phyloP scores from a whole-genome alignment of 2,888 invertebrate genomes.

The Mechanitis mazaeus region DNA sequence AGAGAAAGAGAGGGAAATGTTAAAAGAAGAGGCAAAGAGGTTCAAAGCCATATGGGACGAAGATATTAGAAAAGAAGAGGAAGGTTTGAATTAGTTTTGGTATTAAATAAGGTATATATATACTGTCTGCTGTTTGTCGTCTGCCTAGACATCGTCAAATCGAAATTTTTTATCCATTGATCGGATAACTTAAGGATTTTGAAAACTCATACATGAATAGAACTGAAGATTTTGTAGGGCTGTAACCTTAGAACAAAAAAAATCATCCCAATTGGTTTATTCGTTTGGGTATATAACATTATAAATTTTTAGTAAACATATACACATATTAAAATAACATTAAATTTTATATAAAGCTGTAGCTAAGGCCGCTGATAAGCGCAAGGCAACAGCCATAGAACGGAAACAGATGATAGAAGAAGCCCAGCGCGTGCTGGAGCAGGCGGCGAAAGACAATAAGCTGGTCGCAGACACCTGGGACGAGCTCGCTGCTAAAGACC shows the following conservation, averaged over 20 bases:
- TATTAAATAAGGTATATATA: neutral
- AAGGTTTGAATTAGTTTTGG: constrained; percentile 40
- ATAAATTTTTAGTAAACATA: too few species aligned
- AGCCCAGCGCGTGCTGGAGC: constrained; percentile 27
- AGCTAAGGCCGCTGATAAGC: constrained; percentile 37
- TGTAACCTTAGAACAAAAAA: too few species aligned
- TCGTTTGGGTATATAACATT: too few species aligned
- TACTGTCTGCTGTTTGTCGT: too few species aligned
- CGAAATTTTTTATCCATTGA: too few species aligned
- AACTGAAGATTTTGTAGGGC: too few species aligned
- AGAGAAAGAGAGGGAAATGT: constrained; percentile 49
- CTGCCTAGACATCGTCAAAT: too few species aligned
- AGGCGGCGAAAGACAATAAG: constrained; percentile 34
- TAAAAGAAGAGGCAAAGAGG: constrained; percentile 48
- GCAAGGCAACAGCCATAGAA: constrained; percentile 39
- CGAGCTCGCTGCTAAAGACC: constrained; percentile 46
- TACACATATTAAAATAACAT: too few species aligned
- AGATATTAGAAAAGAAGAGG: constrained; percentile 50
- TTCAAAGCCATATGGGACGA: constrained; percentile 50
- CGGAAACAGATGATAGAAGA: constrained; percentile 45
- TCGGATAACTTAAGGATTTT: too few species aligned
- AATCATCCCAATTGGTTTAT: too few species aligned
- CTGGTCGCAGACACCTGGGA: constrained; percentile 52
- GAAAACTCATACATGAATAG: too few species aligned
- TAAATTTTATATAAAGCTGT: constrained; percentile 35